phyloP scores from a whole-genome alignment of 2,113 vertebrate species.

The Cettia cetti region DNA sequence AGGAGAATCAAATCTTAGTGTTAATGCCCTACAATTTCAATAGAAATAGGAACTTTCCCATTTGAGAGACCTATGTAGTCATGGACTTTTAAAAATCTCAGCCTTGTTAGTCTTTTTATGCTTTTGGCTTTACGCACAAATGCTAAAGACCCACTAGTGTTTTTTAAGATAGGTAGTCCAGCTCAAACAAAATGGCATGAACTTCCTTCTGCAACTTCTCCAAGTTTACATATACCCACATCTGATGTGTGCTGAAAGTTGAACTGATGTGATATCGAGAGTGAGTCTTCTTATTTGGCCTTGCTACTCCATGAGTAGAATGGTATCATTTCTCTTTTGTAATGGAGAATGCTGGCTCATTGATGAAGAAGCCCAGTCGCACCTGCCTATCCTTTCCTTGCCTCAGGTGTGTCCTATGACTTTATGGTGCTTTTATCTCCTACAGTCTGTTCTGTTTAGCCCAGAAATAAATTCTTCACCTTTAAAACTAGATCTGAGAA shows the following conservation, averaged over 20 bases:
- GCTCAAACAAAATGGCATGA: not conserved
- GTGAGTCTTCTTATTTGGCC: not conserved
- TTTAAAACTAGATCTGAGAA: not conserved
- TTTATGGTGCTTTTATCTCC: not conserved
- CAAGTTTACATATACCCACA: not conserved
- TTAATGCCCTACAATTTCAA: not conserved
- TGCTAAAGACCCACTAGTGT: not conserved
- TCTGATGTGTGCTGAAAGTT: not conserved
- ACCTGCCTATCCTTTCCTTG: not conserved
- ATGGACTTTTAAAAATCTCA: not conserved
- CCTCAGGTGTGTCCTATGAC: not conserved
- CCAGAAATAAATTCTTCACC: not conserved
- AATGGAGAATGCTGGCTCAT: not conserved
- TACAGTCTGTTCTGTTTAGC: not conserved
- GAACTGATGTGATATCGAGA: not conserved
- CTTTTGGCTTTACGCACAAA: not conserved
- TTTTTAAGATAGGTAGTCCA: not conserved
- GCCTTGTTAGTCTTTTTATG: not conserved
- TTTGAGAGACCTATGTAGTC: not conserved
- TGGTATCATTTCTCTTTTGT: not conserved
- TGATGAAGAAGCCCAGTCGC: not conserved
- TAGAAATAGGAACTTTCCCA: not conserved
- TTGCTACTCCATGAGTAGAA: not conserved
- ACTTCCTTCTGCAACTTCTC: not conserved
- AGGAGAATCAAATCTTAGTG: not conserved